phyloP scores from a whole-genome alignment of 2,888 invertebrate genomes.

The Petrophora chlorosata region DNA sequence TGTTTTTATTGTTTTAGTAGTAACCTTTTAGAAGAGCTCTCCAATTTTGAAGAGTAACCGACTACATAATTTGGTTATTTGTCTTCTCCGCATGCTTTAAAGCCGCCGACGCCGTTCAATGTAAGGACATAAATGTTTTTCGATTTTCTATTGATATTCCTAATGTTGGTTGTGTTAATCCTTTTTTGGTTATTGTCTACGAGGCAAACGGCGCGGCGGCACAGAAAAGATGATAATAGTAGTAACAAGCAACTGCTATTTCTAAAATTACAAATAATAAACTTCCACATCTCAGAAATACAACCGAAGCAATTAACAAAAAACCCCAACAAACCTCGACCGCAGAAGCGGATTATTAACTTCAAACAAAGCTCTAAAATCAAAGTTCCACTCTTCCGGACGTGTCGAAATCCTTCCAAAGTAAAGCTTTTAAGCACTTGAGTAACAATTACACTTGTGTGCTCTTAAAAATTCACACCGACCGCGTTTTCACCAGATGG shows the following conservation, averaged over 20 bases:
- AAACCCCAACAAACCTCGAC: slow-evolving; percentile 12
- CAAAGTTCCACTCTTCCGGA: slow-evolving; percentile 44
- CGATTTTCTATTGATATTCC: too few relatives aligned
- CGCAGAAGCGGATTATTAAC: slow-evolving; percentile 36
- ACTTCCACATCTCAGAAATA: too few relatives aligned
- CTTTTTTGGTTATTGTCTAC: too few relatives aligned
- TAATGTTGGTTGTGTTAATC: too few relatives aligned
- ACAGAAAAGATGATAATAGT: too few relatives aligned
- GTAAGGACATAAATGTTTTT: too few relatives aligned
- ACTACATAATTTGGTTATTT: too few relatives aligned
- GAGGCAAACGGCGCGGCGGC: too few relatives aligned
- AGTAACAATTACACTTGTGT: slow-evolving; percentile 60
- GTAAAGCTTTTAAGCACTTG: slow-evolving; percentile 71
- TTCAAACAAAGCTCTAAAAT: slow-evolving; percentile 43
- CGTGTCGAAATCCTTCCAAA: slow-evolving; percentile 55
- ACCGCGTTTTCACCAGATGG: slow-evolving; percentile 49
- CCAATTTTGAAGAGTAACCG: slow-evolving; percentile 1
- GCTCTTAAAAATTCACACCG: slow-evolving; percentile 57
- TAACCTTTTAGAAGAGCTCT: slow-evolving; percentile 2
- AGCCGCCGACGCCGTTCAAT: too few relatives aligned
- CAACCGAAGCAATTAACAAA: neutral
- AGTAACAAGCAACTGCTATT: too few relatives aligned
- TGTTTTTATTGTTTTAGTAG: slow-evolving; percentile 11
- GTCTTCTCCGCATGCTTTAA: too few relatives aligned
- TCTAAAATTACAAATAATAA: too few relatives aligned